Base-by-base conservation (phyloP, 2,797 vertebrate genomes). In the Ambastaia sidthimunki region DNA sequence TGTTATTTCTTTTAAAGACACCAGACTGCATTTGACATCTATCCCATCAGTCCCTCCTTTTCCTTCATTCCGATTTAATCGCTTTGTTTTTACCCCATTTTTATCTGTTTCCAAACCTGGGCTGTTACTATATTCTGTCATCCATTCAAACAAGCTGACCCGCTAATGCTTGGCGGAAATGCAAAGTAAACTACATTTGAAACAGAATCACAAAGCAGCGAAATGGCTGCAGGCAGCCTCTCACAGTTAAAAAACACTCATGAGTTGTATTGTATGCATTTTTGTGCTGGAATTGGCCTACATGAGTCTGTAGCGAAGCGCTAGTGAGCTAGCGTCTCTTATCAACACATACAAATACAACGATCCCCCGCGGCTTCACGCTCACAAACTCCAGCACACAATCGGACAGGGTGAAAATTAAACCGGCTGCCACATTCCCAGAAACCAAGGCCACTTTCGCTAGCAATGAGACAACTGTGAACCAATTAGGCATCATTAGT, bases 401-500 rank as follows among this genome's bases (percentile, higher is more conserved):
- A 81, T 70, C 74, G 79, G 84, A 81, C 82, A 80, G 78, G 84
- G 80, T 85, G 86, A 73, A 84, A 87, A 87, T 85, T 76, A 85
- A 85, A 82, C 71, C 52, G 84, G 75, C 92, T 92, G 89, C 84
- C 92, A 90, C 91, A 84, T 90, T 85, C 80, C 65, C 80, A 75
- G 81, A 80, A 86, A 82, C 76, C 79, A 91, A 89, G 90, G 88
- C 83, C 89, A 90, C 90, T 84, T 89, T 85, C 70, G 31, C 80
- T 60, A 82, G 84, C 88, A 91, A 86, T 86, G 66, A 71, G 82
- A 83, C 55, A 79, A 86, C 81, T 80, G 86, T 84, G 81, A 88
- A 91, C 90, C 87, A 90, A 89, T 92, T 92, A 91, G 85, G 50
- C 66, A 83, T 90, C 78, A 92, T 92, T 90, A 92, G 84, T 80